Evolutionary conservation across 2,888 invertebrate genomes (phyloP), one percentile per base, ranked within the genome.

Genomic region (Hypolimnas misippus): DNA sequence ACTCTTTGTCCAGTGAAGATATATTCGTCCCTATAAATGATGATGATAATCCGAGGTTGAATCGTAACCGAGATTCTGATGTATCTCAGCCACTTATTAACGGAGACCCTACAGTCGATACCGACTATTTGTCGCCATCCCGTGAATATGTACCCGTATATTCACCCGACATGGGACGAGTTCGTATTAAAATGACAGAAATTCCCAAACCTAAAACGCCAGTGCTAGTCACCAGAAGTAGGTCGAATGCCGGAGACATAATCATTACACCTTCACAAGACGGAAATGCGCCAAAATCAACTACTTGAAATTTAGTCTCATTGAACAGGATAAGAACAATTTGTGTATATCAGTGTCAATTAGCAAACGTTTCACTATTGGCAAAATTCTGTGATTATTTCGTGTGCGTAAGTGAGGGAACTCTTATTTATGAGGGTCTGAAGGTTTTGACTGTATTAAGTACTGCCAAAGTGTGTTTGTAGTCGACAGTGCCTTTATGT

Each of bases 201-300:
- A 95, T 95, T 62, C 95, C 95, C 1, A 95, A 95, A 77, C 96
- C 96, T 50, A 96, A 95, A 86, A 96, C 96, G n/a, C 96, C 96
- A 33, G 93, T 96, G 82, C 92, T 96, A 79, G 95, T 96, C 76
- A 96, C 95, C 76, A 94, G 96, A 83, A 94, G 94, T 86, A 92
- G 94, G 73, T 95, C 96, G 54, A 95, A 95, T 81, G 95, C 95
- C 67, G 96, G 96, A 70, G 95, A 95, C 69, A 95, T 95, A 73
- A 94, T 96, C 73, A 94, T 96, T 78, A 96, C 95, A 70, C 93
- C 94, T 53, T 85, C 94, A 60, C 85, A 77, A 59, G 86, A 86
- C 56, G 82, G 71, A 42, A 86, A 80, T 65, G 71, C 75, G 60
- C 84, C 82, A 68, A 89, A 89, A 72, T 84, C 90, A 62, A 89